Base-by-base conservation (phyloP, 2,888 invertebrate species). In the Brachypterus glaber region DNA sequence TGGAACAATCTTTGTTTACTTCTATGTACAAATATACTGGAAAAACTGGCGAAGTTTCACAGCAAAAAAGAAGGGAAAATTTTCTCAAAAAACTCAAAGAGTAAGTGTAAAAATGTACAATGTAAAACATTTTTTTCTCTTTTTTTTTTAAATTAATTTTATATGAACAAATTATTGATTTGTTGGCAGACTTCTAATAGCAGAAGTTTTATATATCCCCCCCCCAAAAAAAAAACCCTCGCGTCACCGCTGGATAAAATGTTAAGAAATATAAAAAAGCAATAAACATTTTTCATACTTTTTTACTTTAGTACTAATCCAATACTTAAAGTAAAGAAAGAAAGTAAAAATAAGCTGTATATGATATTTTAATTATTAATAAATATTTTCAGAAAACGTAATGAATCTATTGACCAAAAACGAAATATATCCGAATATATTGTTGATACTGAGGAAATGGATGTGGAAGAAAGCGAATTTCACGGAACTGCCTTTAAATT, bases 11-110 rank as follows among this genome's bases (percentile, higher is more conserved):
- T 5, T 9, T 21, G 7, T 21, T 21, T 21, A 7, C 21, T 7
- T 21, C 21, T 7, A 21, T 52, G 21, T 54, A 53, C 29, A 55
- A 55, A 48, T 48, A 47, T 24, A 29, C 33, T 12, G 41, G 42
- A 3, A 50, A 43, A 42, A 38, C 35, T 17, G 12, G 32, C 11
- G 41, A 48, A 24, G 21, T 47, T 21, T 52, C 52, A 7, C 57
- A 59, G 32, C 47, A 52, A 18, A 47, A 73, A 49, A 63, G 79
- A 41, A 62, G 79, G 21, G 63, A 62, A 40, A 60, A 68, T 49
- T 58, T 74, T 24, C 61, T 81, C n/a, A 61, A 70, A 38, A 58
- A 61, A 12, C 76, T 78, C 51, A 79, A 75, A 67, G 61, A 64
- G 79, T 77, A 65, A 52, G 50, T 47, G 29, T 16, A 21, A n/a